These are phyloP conservation scores for Rotaria sp. DNA, from an alignment of 2,888 invertebrate genomes.

Conservation along the genomic window DNA sequence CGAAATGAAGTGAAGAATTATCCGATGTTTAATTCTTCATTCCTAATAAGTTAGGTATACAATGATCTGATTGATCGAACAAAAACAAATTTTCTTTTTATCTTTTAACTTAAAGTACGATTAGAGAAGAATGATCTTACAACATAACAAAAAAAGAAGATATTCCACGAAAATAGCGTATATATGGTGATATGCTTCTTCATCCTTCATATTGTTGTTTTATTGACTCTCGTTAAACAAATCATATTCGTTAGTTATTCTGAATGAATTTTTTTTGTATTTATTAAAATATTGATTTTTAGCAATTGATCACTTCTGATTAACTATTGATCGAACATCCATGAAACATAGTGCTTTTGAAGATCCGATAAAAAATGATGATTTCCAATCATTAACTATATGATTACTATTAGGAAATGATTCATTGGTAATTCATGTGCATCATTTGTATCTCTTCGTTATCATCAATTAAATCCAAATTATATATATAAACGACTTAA, in stretches of 20 bases:
- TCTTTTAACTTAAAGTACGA: no score
- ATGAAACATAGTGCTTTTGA: conserved; percentile 48
- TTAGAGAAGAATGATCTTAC: no score
- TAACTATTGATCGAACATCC: conserved; percentile 45
- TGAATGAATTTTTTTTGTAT: neutral
- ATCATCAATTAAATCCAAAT: no score
- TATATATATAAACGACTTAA: no score
- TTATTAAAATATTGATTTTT: conserved; percentile 36
- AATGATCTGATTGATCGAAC: no score
- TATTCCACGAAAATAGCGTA: conserved; percentile 59
- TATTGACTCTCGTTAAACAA: conserved; percentile 50
- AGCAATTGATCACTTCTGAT: conserved; percentile 50
- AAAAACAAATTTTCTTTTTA: no score
- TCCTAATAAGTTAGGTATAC: no score
- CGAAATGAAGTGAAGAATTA: no score
- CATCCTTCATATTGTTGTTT: conserved; percentile 55
- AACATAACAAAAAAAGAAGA: conserved; percentile 43
- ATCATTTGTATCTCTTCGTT: no score
- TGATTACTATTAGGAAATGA: conserved; percentile 56
- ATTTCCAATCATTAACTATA: conserved; percentile 58
- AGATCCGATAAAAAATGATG: conserved; percentile 50
- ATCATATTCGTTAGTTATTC: neutral
- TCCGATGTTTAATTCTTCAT: no score
- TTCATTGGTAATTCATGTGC: conserved; percentile 58
- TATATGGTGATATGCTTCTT: conserved; percentile 58